A percentile compares a stretch with the other conserved stretches of the same genome.
Conservation (phyloP, 2,888 invertebrate species). For the Germaria angustata region DNA sequence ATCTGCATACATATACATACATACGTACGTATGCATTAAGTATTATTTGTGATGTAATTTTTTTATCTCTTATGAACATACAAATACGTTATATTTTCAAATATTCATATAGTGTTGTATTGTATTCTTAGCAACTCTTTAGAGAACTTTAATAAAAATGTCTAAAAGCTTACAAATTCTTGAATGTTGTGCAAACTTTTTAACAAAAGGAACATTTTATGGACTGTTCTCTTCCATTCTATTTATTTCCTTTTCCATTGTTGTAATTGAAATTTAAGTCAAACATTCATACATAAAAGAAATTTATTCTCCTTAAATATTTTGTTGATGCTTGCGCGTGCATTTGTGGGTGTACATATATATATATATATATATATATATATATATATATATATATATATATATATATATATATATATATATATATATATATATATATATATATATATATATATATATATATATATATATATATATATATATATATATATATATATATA, state of each 20-base stretch:
- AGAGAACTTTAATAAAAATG: slow-evolving; percentile 34
- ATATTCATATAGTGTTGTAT: too few relatives aligned
- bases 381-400: too few relatives aligned
- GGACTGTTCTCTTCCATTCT: neutral
- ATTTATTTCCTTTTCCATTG: slow-evolving; percentile 13
- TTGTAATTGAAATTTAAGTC: slow-evolving; percentile 47
- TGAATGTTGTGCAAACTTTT: slow-evolving; percentile 35
- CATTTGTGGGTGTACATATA: neutral
- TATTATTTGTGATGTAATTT: too few relatives aligned
- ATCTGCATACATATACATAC: too few relatives aligned
- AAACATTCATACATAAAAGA: neutral
- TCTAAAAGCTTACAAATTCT: slow-evolving; percentile 49
- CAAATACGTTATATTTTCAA: too few relatives aligned
- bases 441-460: too few relatives aligned
- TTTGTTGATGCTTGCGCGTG: neutral
- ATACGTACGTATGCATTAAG: neutral
- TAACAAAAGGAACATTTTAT: slow-evolving; percentile 42
- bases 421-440: too few relatives aligned
- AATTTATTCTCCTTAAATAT: neutral
- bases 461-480: too few relatives aligned
- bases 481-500: too few relatives aligned
- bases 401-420: too few relatives aligned
- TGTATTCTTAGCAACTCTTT: slow-evolving; percentile 25
- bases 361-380: too few relatives aligned
- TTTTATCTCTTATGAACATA: neutral